These are phyloP conservation scores for Troglohyphantes excavatus DNA, from an alignment of 2,888 invertebrate species.

Conservation along the genomic window DNA sequence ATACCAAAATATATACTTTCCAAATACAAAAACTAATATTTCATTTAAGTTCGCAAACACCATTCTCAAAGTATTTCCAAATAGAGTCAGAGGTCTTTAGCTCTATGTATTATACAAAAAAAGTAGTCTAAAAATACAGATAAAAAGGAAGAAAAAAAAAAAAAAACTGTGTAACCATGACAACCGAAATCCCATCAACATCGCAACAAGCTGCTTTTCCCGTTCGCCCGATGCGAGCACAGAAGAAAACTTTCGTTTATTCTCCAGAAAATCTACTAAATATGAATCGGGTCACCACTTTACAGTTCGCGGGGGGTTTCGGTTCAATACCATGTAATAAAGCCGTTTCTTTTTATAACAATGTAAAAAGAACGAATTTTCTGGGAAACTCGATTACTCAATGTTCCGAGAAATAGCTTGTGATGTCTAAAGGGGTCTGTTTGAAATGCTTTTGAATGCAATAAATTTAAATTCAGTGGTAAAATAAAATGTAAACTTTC, in stretches of 20 bases:
- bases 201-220: constrained; percentile 54
- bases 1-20: neutral
- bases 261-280: neutral
- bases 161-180: constrained; percentile 15
- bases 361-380: neutral
- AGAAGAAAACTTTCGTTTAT: constrained; percentile 32
- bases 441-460: too few relatives aligned
- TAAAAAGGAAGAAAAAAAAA: neutral
- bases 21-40: neutral
- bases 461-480: too few relatives aligned
- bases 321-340: neutral
- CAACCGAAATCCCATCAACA: constrained; percentile 55
- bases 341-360: neutral
- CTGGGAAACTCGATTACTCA: neutral
- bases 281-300: constrained; percentile 15
- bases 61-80: constrained; percentile 2
- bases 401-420: too few relatives aligned
- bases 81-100: constrained; percentile 37
- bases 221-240: neutral
- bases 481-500: too few relatives aligned
- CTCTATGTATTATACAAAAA: constrained; percentile 21
- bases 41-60: neutral
- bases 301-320: constrained; percentile 9
- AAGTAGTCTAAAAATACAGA: neutral
- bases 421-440: too few relatives aligned